Evolutionary conservation across 2,797 vertebrate genomes (phyloP).

Genomic region (Melanotaenia pygmaea): DNA sequence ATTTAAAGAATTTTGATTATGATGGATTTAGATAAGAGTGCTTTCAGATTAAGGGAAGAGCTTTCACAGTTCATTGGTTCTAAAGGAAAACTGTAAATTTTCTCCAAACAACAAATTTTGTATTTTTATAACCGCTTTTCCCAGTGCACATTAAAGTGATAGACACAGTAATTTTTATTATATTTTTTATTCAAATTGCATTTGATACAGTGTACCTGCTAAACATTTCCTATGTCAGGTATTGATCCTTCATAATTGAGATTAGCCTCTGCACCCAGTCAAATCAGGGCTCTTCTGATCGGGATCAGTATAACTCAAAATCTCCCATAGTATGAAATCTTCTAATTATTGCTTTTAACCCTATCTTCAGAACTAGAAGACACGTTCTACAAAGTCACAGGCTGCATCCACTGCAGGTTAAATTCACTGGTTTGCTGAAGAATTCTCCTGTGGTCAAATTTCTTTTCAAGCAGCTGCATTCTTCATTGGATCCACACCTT

Average conservation of each 20-base stretch:
- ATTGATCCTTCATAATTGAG: too few species aligned
- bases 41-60: background rate
- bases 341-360: too few species aligned
- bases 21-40: background rate
- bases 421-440: conserved; percentile 8
- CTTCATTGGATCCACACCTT: conserved; percentile 14
- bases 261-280: too few species aligned
- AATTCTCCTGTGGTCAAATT: conserved; percentile 8
- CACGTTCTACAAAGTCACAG: too few species aligned
- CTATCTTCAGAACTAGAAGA: too few species aligned
- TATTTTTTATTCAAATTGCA: background rate
- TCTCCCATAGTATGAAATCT: too few species aligned
- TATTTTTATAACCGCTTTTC: background rate
- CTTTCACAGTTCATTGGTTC: background rate
- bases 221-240: too few species aligned
- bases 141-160: too few species aligned
- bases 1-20: too few species aligned
- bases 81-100: background rate
- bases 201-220: too few species aligned
- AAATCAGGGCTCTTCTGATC: too few species aligned
- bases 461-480: conserved; percentile 14
- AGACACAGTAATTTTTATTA: background rate
- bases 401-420: background rate
- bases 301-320: too few species aligned
- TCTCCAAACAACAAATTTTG: background rate